Evolutionary conservation across 2,797 vertebrate species (phyloP).

Genomic region (Rhabdophis nuchalis): DNA sequence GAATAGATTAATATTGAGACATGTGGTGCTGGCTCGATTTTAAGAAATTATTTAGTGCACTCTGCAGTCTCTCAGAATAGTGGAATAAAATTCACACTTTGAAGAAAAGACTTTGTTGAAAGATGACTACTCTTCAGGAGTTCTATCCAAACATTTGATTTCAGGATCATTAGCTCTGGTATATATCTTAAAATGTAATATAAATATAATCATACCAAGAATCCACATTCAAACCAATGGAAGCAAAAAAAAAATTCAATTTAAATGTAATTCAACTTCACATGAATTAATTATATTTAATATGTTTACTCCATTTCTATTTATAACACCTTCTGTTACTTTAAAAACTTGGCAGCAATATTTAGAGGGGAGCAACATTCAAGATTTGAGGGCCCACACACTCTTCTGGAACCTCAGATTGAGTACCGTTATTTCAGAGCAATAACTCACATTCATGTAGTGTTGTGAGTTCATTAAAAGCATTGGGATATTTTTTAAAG

Average conservation of each 20-base stretch:
- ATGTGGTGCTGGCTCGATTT: background rate
- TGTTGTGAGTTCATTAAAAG: background rate
- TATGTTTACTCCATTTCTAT: background rate
- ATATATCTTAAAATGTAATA: background rate
- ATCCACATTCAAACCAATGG: background rate
- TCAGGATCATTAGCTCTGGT: background rate
- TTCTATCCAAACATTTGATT: background rate
- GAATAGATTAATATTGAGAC: rapidly evolving
- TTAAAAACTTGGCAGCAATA: background rate
- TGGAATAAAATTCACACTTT: background rate
- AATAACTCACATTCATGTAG: background rate
- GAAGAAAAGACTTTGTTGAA: background rate
- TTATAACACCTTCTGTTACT: background rate
- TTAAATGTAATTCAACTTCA: background rate
- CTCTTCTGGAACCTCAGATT: background rate
- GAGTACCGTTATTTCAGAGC: background rate
- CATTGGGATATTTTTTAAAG: background rate
- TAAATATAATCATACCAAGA: background rate
- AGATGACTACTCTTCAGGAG: background rate
- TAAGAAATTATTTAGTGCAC: rapidly evolving
- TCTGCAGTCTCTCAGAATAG: background rate
- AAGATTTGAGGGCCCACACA: background rate
- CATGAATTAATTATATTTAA: background rate
- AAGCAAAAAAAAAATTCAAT: background rate
- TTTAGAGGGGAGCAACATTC: background rate